A percentile compares a stretch with the other conserved stretches of the same genome.
These are phyloP conservation scores for Crematogaster levior DNA, from an alignment of 2,888 invertebrate genomes.

Conservation along the genomic window DNA sequence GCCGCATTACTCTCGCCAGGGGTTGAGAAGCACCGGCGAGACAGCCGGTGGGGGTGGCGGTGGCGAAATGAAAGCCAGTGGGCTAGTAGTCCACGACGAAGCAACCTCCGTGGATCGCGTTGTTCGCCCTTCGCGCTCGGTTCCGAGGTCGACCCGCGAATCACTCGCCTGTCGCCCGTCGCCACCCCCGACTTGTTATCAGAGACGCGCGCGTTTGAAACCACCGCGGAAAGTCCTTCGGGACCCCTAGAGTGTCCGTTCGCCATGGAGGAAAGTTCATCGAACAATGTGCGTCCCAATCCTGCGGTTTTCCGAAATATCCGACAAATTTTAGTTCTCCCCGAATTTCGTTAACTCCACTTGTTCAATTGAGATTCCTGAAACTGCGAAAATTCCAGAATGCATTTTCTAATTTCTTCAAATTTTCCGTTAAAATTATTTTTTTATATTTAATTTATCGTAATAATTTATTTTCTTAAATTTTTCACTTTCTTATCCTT, in stretches of 20 bases:
- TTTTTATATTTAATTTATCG: background rate
- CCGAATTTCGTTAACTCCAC: background rate
- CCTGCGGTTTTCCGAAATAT: slow-evolving; percentile 28
- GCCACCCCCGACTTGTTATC: background rate
- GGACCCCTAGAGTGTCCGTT: background rate
- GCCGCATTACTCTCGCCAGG: slow-evolving; percentile 24
- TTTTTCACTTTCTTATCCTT: background rate
- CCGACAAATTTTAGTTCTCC: slow-evolving; percentile 3
- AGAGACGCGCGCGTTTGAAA: slow-evolving; percentile 30
- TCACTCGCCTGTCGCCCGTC: background rate
- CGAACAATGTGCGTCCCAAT: slow-evolving; percentile 35
- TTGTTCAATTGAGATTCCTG: slow-evolving; percentile 43
- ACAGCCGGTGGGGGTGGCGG: slow-evolving; percentile 48
- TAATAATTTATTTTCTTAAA: background rate
- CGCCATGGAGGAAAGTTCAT: slow-evolving; percentile 27
- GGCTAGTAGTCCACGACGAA: slow-evolving; percentile 79
- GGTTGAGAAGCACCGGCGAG: slow-evolving; percentile 28
- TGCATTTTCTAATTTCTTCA: background rate
- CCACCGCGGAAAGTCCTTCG: slow-evolving; percentile 6
- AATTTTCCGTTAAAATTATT: background rate
- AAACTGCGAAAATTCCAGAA: background rate
- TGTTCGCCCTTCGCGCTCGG: slow-evolving; percentile 59
- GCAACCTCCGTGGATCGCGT: slow-evolving; percentile 71
- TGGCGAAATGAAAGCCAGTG: slow-evolving; percentile 78
- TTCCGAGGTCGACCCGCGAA: slow-evolving; percentile 21